Base-by-base conservation (phyloP, 2,888 invertebrate genomes). In the Adelphocoris suturalis region DNA sequence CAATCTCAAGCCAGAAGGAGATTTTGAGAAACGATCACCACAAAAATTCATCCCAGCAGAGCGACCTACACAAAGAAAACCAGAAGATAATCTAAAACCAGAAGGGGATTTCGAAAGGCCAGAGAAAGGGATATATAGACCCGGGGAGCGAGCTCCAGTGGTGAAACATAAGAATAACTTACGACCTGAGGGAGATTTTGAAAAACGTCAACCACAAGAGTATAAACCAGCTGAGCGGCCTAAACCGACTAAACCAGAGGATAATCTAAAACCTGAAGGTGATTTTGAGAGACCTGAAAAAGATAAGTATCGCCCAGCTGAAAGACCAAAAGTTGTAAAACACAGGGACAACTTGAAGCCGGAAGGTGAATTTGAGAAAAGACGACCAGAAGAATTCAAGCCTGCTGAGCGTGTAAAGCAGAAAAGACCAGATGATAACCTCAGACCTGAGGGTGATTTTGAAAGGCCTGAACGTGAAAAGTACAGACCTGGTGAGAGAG, bases 161-260 rank as follows among this genome's bases (percentile, higher is more conserved):
- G 93, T 93, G 0, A 92, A 92, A 52, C 93, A 93, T 90, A 92
- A 92, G 0, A 93, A 94, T 80, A 93, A 93, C 91, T 92, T 95
- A n/a, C 93, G 93, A 48, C 94, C 94, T 3, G 95, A 95, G 91
- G 95, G 95, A 27, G 94, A 95, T 27, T 95, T 93, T 85, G 92
- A 94, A 23, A 93, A 91, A 14, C 28, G 90, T 9, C 7, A 16
- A 23, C 76, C 85, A 0, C 27, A 90, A 0, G 80, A 93, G 90
- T 92, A 92, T 85, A 91, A 89, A 0, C 92, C 92, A 12, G 91
- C 90, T 13, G 92, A 91, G 57, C 28, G 91, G 11, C 89, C 87
- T 0, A 89, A 90, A 48, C 90, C 55, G 55, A 87, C 91, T 46
- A 93, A 93, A 91, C 94, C 94, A 0, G 93, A 94, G 27, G 95